Percentiles rank a stretch among this genome's conserved stretches.
phyloP scores from a whole-genome alignment of 2,888 invertebrate species.

The Masnerella sp. region DNA sequence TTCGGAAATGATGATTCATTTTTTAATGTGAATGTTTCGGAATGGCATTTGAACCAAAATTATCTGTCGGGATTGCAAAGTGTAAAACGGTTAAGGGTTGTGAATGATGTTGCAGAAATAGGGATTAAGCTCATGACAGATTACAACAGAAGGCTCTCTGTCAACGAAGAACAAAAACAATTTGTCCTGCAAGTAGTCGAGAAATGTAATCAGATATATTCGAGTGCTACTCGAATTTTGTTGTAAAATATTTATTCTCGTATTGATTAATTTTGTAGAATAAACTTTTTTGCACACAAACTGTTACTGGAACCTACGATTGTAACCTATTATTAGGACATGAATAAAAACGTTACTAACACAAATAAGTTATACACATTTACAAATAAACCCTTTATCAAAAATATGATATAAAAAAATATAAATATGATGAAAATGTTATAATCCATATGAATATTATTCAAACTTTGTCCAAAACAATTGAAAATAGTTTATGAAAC shows the following conservation, averaged over 20 bases:
- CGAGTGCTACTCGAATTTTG: constrained; percentile 2
- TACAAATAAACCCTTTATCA: background rate
- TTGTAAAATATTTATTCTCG: constrained; percentile 2
- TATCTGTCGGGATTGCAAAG: constrained; percentile 24
- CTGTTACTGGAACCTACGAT: background rate
- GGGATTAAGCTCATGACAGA: constrained; percentile 28
- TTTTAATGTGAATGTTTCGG: constrained; percentile 21
- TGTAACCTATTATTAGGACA: background rate
- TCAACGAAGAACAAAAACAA: constrained; percentile 9
- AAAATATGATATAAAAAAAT: background rate
- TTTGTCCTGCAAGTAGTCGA: constrained; percentile 26
- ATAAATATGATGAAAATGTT: no score
- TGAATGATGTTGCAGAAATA: constrained; percentile 45
- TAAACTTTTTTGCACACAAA: constrained; percentile 5
- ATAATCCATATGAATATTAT: no score
- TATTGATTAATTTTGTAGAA: background rate
- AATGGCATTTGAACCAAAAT: constrained; percentile 33
- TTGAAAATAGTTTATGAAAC: no score
- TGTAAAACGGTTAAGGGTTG: constrained; percentile 11
- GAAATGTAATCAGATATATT: constrained; percentile 15
- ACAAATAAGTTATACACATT: background rate
- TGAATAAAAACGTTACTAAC: background rate
- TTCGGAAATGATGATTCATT: constrained; percentile 34
- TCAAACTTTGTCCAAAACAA: no score
- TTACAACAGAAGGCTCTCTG: constrained; percentile 30